Percentiles rank a stretch among this genome's conserved stretches.
phyloP scores from a whole-genome alignment of 2,888 invertebrate genomes.

The Diplolepis rosae region DNA sequence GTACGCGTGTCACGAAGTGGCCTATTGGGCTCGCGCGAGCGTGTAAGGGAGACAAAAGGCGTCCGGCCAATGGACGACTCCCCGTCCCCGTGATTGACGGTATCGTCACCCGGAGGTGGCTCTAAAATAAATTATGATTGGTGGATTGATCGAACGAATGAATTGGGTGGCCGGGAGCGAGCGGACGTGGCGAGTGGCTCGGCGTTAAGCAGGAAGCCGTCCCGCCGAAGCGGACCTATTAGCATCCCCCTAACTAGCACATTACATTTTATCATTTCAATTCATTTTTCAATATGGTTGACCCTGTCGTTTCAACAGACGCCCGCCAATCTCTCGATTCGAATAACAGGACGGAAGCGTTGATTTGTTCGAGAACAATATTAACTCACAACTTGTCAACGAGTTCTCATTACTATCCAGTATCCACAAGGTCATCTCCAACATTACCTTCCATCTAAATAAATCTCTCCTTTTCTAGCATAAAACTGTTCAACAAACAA shows the following conservation, averaged over 20 bases:
- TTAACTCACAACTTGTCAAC: conserved; percentile 6
- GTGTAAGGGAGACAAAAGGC: conserved; percentile 48
- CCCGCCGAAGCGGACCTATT: conserved; percentile 77
- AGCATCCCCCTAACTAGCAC: conserved; percentile 72
- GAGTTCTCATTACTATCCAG: background rate
- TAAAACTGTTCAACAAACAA: background rate
- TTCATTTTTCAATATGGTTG: conserved; percentile 70
- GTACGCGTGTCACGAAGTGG: conserved; percentile 23
- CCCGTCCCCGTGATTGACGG: conserved; percentile 64
- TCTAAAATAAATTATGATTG: conserved; percentile 74
- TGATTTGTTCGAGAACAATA: conserved; percentile 13
- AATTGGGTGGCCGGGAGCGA: conserved; percentile 48
- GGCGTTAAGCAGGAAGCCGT: conserved; percentile 76
- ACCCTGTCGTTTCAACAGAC: conserved; percentile 36
- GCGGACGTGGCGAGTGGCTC: conserved; percentile 69
- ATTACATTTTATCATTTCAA: conserved; percentile 70
- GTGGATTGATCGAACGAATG: conserved; percentile 64
- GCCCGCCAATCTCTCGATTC: conserved; percentile 36
- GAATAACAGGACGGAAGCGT: conserved; percentile 18
- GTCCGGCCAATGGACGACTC: conserved; percentile 59
- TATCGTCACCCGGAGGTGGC: conserved; percentile 74
- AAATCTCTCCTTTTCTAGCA: background rate
- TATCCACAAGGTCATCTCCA: background rate
- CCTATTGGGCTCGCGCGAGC: conserved; percentile 20
- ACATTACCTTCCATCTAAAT: background rate